Base-by-base conservation (phyloP, 2,888 invertebrate species). In the Leptinotarsa tumamoca region DNA sequence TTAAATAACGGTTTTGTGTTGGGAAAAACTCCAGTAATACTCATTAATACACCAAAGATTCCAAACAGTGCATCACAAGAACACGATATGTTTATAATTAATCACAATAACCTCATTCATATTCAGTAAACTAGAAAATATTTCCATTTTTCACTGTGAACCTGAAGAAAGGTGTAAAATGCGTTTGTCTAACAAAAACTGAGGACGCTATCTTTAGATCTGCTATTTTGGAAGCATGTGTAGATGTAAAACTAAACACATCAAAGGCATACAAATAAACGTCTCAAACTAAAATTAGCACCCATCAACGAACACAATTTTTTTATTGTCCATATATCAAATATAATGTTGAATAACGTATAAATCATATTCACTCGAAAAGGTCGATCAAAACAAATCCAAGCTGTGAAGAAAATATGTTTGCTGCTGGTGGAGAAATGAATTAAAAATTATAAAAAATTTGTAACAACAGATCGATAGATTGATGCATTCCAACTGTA, bases 321-420 rank as follows among this genome's bases (percentile, higher is more conserved):
- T 74, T 74, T 74, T 72, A 74, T 74, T 70, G 66, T 70, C 67
- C 68, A 72, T 72, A 70, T 71, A 74, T 74, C 74, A 74, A 72
- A 74, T 67, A 43, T 71, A 66, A 70, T 74, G 73, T 70, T 77
- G 71, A 77, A 77, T 77, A 74, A 72, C 43, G 50, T 77, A 71
- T 49, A 71, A 74, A 63, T 63, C 21, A 70, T 70, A 50, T 58
- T 56, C 61, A 52, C 54, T 52, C 51, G 50, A 66, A 61, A 72
- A 71, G 27, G 63, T 33, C 33, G 63, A 63, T 63, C 23, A 58
- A 7, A 63, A 13, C 49, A 51, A 21, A 61, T 66, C 52, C 23
- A 66, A 54, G 69, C 52, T 51, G 63, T 69, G 56, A 63, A 74
- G 33, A 66, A 74, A 58, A 15, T 27, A 33, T 33, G 27, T 63